Conservation (phyloP, 2,888 invertebrate genomes). For the Spodoptera littoralis region DNA sequence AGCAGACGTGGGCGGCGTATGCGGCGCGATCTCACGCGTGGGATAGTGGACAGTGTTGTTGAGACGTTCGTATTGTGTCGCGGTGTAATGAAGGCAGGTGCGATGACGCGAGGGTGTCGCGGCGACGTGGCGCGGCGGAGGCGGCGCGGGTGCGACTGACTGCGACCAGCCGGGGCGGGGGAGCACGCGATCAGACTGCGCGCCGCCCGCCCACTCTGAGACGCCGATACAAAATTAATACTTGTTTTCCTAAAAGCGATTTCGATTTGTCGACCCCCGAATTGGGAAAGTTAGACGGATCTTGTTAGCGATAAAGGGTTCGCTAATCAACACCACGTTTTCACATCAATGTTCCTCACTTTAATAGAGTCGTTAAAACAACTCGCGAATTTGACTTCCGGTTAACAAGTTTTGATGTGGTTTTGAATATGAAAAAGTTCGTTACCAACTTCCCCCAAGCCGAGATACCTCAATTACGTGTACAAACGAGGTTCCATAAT, state of each 20-base stretch:
- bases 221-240: slow-evolving; percentile 88
- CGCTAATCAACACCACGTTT: slow-evolving; percentile 77
- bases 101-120: slow-evolving; percentile 54
- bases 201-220: slow-evolving; percentile 75
- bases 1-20: slow-evolving; percentile 40
- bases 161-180: slow-evolving; percentile 75
- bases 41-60: slow-evolving; percentile 55
- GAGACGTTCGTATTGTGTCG: slow-evolving; percentile 65
- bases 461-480: slow-evolving; percentile 18
- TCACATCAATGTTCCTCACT: slow-evolving; percentile 63
- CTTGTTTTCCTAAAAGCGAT: slow-evolving; percentile 88
- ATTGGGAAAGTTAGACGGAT: slow-evolving; percentile 86
- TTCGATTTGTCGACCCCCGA: slow-evolving; percentile 87
- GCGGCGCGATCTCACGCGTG: slow-evolving; percentile 52
- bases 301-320: slow-evolving; percentile 87
- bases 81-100: slow-evolving; percentile 71
- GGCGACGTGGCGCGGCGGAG: slow-evolving; percentile 72
- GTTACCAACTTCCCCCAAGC: slow-evolving; percentile 11
- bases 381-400: slow-evolving; percentile 45
- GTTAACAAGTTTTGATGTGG: slow-evolving; percentile 34
- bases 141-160: slow-evolving; percentile 77
- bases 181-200: slow-evolving; percentile 74
- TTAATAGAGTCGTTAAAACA: slow-evolving; percentile 61
- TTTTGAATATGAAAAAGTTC: slow-evolving; percentile 38
- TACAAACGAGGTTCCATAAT: slow-evolving; percentile 14